These are phyloP conservation scores for Lasioglossum marginatum DNA, from an alignment of 2,888 invertebrate genomes.

Conservation along the genomic window DNA sequence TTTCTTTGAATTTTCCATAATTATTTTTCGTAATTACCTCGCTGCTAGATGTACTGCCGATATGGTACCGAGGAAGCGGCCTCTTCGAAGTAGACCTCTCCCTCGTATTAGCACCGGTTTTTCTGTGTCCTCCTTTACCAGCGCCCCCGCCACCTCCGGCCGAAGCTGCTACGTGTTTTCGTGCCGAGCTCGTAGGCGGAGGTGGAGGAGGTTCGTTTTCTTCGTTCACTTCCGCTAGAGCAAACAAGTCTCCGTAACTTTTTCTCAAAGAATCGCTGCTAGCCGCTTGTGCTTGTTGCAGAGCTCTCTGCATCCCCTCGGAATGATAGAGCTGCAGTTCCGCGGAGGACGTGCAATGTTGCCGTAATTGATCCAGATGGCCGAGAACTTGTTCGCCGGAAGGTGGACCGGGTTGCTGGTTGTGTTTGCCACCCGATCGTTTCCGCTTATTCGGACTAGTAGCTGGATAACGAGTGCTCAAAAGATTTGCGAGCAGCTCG, in stretches of 20 bases:
- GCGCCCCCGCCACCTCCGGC: constrained; percentile 68
- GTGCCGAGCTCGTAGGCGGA: constrained; percentile 86
- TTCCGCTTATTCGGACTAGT: constrained; percentile 97
- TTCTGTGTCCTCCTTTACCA: constrained; percentile 77
- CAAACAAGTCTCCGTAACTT: constrained; percentile 95
- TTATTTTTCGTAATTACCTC: constrained; percentile 87
- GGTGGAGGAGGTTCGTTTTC: constrained; percentile 88
- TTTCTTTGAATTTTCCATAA: constrained; percentile 44
- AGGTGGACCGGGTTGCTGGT: constrained; percentile 90
- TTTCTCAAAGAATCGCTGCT: constrained; percentile 95
- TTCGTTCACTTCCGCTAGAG: constrained; percentile 91
- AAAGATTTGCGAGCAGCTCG: constrained; percentile 91
- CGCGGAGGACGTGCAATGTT: constrained; percentile 87
- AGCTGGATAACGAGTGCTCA: constrained; percentile 93
- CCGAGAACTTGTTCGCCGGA: constrained; percentile 94
- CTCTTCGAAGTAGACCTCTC: constrained; percentile 80
- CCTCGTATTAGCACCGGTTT: constrained; percentile 78
- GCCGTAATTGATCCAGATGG: constrained; percentile 95
- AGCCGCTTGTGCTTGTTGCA: constrained; percentile 94
- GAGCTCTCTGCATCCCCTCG: constrained; percentile 95
- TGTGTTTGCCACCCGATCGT: constrained; percentile 90
- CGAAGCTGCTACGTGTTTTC: constrained; percentile 78
- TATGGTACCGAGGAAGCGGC: constrained; percentile 76
- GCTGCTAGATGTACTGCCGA: constrained; percentile 85
- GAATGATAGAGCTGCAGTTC: constrained; percentile 90